These are phyloP conservation scores for Diarsia mendica DNA, from an alignment of 2,888 invertebrate genomes.

Conservation along the genomic window DNA sequence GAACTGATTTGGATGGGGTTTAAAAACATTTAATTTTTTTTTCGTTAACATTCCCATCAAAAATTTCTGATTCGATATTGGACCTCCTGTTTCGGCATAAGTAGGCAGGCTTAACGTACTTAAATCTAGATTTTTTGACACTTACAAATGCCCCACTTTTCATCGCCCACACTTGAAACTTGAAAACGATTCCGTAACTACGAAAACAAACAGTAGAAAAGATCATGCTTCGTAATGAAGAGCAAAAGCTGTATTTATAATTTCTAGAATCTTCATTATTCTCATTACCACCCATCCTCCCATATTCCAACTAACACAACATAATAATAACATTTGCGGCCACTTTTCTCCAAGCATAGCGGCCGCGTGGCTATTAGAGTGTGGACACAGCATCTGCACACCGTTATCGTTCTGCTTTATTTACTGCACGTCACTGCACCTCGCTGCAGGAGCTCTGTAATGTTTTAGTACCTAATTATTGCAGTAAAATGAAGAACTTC, in stretches of 20 bases:
- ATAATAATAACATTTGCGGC: constrained; percentile 57
- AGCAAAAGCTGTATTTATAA: neutral
- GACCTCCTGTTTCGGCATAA: neutral
- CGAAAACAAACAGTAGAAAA: neutral
- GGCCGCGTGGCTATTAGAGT: constrained; percentile 72
- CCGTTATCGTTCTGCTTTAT: constrained; percentile 85
- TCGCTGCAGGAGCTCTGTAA: constrained; percentile 20
- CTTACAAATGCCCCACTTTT: neutral
- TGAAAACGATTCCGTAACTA: neutral
- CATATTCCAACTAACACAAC: constrained; percentile 13
- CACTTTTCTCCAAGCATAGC: constrained; percentile 74
- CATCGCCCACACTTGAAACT: neutral
- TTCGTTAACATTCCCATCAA: neutral
- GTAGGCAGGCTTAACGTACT: no score
- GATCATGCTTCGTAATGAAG: neutral
- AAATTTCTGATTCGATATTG: neutral
- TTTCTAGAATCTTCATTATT: neutral
- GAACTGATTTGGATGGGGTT: no score
- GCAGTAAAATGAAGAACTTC: neutral
- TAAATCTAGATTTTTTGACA: neutral
- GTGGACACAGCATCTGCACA: constrained; percentile 80
- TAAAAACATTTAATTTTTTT: neutral
- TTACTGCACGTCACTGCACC: constrained; percentile 69
- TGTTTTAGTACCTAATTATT: neutral
- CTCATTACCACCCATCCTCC: neutral